Evolutionary conservation across 92 coral and sea anemone genomes (phyloP).

Genomic region (Parazoanthus atlanticus): DNA sequence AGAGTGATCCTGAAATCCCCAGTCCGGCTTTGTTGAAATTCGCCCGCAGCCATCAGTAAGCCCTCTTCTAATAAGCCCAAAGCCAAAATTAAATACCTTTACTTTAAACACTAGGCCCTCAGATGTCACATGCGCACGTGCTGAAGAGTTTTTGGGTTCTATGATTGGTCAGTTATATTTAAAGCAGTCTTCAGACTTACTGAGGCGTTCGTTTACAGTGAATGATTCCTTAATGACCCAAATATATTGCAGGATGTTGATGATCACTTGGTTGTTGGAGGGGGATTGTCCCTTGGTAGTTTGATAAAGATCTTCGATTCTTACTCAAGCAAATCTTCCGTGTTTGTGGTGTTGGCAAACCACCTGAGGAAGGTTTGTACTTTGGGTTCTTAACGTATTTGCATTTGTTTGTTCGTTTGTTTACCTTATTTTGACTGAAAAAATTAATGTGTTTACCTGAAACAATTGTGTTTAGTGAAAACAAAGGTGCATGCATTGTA

Average conservation of each 20-base stretch:
- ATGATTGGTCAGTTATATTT: background rate
- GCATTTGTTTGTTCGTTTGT: background rate
- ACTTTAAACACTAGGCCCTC: too few relatives aligned
- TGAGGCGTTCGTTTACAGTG: background rate
- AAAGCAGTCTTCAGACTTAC: background rate
- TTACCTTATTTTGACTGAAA: background rate
- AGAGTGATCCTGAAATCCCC: too few relatives aligned
- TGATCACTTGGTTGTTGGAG: constrained; percentile 69
- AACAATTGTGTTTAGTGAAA: too few relatives aligned
- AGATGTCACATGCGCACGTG: too few relatives aligned
- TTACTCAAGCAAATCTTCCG: constrained; percentile 58
- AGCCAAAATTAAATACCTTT: too few relatives aligned
- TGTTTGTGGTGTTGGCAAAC: constrained; percentile 53
- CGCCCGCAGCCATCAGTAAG: too few relatives aligned
- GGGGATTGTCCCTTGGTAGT: constrained; percentile 59
- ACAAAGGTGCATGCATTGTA: too few relatives aligned
- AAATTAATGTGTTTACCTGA: background rate
- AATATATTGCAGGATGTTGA: constrained; percentile 48
- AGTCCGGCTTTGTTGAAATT: too few relatives aligned
- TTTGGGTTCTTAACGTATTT: background rate
- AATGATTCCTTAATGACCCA: too few relatives aligned
- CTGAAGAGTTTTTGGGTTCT: background rate
- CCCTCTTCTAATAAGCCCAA: too few relatives aligned
- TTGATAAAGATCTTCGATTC: constrained; percentile 59
- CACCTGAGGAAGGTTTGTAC: constrained; percentile 67